These are phyloP conservation scores for Sebastes taczanowskii DNA, from an alignment of 2,797 vertebrate genomes.

Conservation along the genomic window DNA sequence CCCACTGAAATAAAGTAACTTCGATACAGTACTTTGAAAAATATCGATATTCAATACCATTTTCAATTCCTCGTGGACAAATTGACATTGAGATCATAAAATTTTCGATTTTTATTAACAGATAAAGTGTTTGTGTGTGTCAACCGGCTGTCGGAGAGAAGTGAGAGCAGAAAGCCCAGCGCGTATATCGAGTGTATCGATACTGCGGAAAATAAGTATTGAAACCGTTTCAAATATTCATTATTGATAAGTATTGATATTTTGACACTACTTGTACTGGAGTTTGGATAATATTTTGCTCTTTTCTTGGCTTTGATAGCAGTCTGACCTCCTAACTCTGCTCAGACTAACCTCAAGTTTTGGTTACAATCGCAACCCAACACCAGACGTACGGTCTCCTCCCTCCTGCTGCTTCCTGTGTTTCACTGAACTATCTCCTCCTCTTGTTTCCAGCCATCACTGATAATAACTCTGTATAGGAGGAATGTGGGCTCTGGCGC, in stretches of 20 bases:
- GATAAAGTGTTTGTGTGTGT: too few species aligned
- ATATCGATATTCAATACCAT: too few species aligned
- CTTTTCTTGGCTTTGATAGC: background rate
- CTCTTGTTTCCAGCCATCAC: slow-evolving; percentile 15
- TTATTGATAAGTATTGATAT: too few species aligned
- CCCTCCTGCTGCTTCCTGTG: slow-evolving; percentile 10
- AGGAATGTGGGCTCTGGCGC: slow-evolving; percentile 38
- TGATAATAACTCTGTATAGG: slow-evolving; percentile 16
- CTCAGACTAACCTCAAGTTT: background rate
- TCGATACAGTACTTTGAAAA: too few species aligned
- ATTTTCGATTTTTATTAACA: accelerated
- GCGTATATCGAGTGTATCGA: too few species aligned
- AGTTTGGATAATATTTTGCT: background rate
- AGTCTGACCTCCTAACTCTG: background rate
- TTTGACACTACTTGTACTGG: too few species aligned
- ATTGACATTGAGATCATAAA: too few species aligned
- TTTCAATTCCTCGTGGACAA: too few species aligned
- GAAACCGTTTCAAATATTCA: too few species aligned
- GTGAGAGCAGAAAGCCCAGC: accelerated
- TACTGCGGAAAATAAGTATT: too few species aligned
- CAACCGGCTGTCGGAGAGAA: too few species aligned
- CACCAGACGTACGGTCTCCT: background rate
- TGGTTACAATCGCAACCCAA: background rate
- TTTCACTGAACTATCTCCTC: slow-evolving; percentile 17
- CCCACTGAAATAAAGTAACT: too few species aligned